Evolutionary conservation across 37 sponge, comb jelly and placozoan species (phyloP), one percentile per base, ranked within the genome.

Genomic region (Cladorhizidae sp.): DNA sequence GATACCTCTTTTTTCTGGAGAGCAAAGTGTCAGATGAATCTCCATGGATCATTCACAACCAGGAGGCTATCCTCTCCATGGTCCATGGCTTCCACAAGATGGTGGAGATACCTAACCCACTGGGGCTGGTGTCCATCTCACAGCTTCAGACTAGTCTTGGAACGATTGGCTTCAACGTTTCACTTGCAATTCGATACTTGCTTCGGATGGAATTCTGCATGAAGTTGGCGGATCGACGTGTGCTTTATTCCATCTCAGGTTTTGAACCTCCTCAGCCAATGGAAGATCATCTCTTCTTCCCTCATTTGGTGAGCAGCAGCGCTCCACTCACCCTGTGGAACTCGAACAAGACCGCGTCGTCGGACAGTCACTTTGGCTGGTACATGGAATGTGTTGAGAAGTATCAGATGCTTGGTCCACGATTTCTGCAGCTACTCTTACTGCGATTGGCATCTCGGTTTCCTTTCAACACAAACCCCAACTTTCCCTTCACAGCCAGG

Each of bases 251-350:
- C 55, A 70, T 71, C 22, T 55, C 55, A 35, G 77, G 77, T 3
- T 80, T 71, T 39, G 45, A 80, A 14, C 72, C 68, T 15, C 71
- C 81, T 18, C 52, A 33, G 45, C 61, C 58, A 32, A 41, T 35
- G 35, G 81, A 80, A 22, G 61, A 42, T n/a, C 72, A 70, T 33
- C 59, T 80, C 31, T 80, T 80, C 59, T 80, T 80, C 42, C 81
- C 81, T 42, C 59, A 71, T 37, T 57, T 80, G 25, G 39, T 80
- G 0, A 29, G 33, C 17, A 41, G 26, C 40, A 57, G 70, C 18
- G 42, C 40, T 41, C 62, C 72, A 15, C n/a, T 40, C 15, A 57
- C 43, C 25, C 26, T 70, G 39, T 80, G 81, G 81, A 23, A 31
- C 18, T 33, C 43, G 28, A 14, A 31, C 20, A 35, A 23, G 11